A percentile compares a stretch with the other conserved stretches of the same genome.
Evolutionary conservation across 2,888 invertebrate species (phyloP).

Genomic region (Scaptodrosophila latifasciaeformis): DNA sequence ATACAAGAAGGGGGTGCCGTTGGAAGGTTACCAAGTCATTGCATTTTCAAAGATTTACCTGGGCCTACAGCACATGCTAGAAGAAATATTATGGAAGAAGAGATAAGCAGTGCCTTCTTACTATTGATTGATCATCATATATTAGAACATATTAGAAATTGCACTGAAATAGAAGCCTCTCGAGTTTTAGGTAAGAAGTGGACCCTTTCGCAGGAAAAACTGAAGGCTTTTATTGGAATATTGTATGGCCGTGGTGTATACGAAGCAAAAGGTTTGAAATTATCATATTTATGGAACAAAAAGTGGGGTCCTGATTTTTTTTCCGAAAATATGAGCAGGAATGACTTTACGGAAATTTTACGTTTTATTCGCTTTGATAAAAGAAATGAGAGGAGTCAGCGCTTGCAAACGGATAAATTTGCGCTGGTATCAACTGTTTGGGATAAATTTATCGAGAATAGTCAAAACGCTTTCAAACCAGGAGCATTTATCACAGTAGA

Average conservation of each 20-base stretch:
- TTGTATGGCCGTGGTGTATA: no score
- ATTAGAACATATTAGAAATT: slow-evolving; percentile 16
- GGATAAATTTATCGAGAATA: slow-evolving; percentile 5
- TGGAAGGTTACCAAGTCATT: slow-evolving; percentile 30
- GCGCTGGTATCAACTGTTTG: slow-evolving; percentile 1
- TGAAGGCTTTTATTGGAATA: no score
- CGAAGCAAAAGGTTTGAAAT: no score
- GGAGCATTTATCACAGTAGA: slow-evolving; percentile 22
- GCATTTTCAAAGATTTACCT: slow-evolving; percentile 33
- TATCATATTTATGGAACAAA: no score
- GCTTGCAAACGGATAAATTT: slow-evolving; percentile 16
- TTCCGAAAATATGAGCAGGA: no score
- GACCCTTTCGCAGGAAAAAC: no score
- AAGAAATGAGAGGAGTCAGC: slow-evolving; percentile 11
- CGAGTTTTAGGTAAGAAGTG: no score
- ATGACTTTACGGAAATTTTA: no score
- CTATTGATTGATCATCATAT: slow-evolving; percentile 37
- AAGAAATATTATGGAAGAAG: no score
- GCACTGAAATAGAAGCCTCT: not conserved
- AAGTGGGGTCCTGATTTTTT: no score
- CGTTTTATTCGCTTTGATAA: slow-evolving; percentile 3
- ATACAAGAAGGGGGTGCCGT: slow-evolving; percentile 19
- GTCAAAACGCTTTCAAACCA: slow-evolving; percentile 6
- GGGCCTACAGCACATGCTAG: no score
- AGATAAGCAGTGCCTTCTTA: slow-evolving; percentile 38